Conservation (phyloP, 2,113 vertebrate species). For the Felis chaus region DNA sequence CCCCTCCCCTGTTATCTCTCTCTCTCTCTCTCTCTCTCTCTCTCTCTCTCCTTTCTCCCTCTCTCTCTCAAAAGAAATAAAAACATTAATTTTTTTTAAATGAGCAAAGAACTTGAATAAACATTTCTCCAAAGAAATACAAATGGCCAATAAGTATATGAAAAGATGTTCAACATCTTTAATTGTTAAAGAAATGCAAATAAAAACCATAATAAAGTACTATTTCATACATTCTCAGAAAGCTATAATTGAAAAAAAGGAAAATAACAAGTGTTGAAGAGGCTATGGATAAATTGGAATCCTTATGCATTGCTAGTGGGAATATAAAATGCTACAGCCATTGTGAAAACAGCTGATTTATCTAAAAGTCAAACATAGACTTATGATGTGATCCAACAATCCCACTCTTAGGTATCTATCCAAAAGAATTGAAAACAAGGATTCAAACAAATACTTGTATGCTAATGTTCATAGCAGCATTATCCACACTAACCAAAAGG, state of each 20-base stretch:
- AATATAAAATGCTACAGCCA: not conserved
- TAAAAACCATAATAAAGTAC: not conserved
- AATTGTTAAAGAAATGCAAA: not conserved
- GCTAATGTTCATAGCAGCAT: not conserved
- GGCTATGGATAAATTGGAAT: not conserved
- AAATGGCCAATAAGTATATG: not conserved
- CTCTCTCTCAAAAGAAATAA: too few species aligned
- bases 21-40: too few species aligned
- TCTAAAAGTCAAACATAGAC: not conserved
- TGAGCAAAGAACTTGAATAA: not conserved
- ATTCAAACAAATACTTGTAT: not conserved
- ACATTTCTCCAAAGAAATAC: not conserved
- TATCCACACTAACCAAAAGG: not conserved
- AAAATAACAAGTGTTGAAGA: not conserved
- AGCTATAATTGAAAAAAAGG: not conserved
- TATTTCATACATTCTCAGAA: not conserved
- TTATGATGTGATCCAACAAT: not conserved
- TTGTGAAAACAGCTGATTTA: not conserved
- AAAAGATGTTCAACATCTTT: not conserved
- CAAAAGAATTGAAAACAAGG: not conserved
- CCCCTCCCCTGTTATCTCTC: too few species aligned
- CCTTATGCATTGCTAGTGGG: not conserved
- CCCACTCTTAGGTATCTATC: not conserved
- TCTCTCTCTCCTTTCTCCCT: too few species aligned
- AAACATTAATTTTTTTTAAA: too few species aligned